Base-by-base conservation (phyloP, 2,113 vertebrate species). In the Calidris pygmaea region DNA sequence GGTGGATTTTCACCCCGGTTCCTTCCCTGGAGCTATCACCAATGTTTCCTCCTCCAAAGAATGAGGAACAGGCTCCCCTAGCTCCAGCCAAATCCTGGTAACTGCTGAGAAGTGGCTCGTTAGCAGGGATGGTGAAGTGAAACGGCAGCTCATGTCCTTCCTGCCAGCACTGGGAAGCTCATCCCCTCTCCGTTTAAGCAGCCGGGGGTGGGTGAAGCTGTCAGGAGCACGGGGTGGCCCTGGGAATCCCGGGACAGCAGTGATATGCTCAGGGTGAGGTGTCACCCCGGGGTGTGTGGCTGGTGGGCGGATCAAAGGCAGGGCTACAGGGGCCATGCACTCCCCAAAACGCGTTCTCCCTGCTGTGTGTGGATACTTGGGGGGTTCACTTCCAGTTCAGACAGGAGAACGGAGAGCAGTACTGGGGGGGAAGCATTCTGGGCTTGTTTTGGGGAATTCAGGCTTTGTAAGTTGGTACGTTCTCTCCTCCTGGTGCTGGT, bases 241-340 rank as follows among this genome's bases (percentile, higher is more conserved):
- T 10, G 67, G 63, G 72, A 12, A 1, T 27, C 15, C 19, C 59
- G 1, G 23, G 19, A 1, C 21, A 1, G 17, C 0, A 5, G 47
- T 6, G 30, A 11, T 0, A 11, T 22, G 56, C 74, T 37, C 2
- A 1, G 1, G 2, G 5, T 3, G 19, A 1, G 2, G 5, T 3
- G 19, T 14, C 47, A 59, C 53, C 39, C 0, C 0, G 43, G 60
- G 56, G 7, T 18, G 20, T 35, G 62, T 14, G 9, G 84, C 50
- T 65, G 89, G 43, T 15, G 72, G 24, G 1, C 4, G 4, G 32
- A 7, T 3, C 22, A 4, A 27, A 32, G 52, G 6, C 6, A 32
- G 52, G 83, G n/a, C 22, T 19, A 3, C 0, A 1, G 56, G 0
- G 62, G 53, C 2, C 3, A 3, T 1, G 21, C 3, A 1, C 53